Conservation (phyloP, 1,140 invertebrate species). For the Tetraneura akinire region DNA sequence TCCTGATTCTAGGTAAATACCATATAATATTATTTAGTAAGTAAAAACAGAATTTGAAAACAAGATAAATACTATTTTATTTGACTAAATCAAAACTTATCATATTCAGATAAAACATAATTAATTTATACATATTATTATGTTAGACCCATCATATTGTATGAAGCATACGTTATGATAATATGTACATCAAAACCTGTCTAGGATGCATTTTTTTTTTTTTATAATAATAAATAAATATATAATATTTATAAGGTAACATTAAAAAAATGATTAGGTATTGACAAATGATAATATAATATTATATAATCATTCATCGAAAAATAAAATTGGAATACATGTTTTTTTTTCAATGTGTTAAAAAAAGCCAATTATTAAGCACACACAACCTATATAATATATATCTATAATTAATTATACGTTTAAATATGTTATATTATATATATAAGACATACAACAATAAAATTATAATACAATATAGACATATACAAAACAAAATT, state of each 20-base stretch:
- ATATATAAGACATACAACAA: too few species aligned
- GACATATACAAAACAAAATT: background rate
- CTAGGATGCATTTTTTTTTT: constrained; percentile 26
- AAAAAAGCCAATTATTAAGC: too few species aligned
- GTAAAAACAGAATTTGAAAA: background rate
- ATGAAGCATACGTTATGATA: background rate
- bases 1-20: too few species aligned
- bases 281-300: background rate
- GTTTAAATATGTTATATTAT: background rate
- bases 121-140: background rate
- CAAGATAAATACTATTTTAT: background rate
- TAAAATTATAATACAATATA: background rate
- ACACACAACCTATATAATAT: background rate
- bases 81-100: background rate
- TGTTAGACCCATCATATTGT: background rate
- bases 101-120: constrained; percentile 11
- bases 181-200: constrained; percentile 27
- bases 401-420: background rate
- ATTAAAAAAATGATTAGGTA: constrained; percentile 22
- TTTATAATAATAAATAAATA: constrained; percentile 13
- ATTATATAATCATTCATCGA: background rate
- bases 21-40: too few species aligned
- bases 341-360: background rate
- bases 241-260: constrained; percentile 32
- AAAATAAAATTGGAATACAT: constrained; percentile 9